Conservation (phyloP, 2,113 vertebrate genomes). For the Piaya cayana region DNA sequence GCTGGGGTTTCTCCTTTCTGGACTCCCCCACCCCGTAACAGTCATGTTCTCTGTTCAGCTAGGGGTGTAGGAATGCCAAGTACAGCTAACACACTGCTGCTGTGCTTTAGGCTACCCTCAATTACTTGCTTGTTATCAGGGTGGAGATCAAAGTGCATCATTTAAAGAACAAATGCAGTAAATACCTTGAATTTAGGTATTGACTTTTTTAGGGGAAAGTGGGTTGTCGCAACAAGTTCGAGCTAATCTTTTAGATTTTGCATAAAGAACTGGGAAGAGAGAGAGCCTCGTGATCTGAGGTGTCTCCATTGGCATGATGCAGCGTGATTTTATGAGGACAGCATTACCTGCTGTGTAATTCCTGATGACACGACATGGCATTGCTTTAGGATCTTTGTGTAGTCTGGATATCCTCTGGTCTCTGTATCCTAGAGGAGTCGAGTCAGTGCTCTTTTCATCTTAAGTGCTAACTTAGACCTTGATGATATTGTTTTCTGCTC, state of each 20-base stretch:
- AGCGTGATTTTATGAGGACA: background rate
- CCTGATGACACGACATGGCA: background rate
- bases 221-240: background rate
- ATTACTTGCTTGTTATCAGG: background rate
- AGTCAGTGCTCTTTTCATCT: background rate
- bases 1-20: background rate
- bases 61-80: background rate
- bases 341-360: background rate
- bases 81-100: rapidly evolving
- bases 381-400: background rate
- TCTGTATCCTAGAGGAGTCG: background rate
- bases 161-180: constrained; percentile 22
- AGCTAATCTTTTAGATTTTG: background rate
- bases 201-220: background rate
- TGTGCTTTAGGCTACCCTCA: background rate
- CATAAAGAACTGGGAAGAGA: background rate
- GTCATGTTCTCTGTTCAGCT: background rate
- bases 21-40: rapidly evolving
- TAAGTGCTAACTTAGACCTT: background rate
- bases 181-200: background rate
- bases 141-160: constrained; percentile 44
- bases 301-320: background rate
- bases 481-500: background rate
- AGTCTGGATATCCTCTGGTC: background rate
- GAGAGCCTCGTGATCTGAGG: background rate